Base-by-base conservation (phyloP, 1,140 invertebrate species). In the Aphelinus atriplicis region DNA sequence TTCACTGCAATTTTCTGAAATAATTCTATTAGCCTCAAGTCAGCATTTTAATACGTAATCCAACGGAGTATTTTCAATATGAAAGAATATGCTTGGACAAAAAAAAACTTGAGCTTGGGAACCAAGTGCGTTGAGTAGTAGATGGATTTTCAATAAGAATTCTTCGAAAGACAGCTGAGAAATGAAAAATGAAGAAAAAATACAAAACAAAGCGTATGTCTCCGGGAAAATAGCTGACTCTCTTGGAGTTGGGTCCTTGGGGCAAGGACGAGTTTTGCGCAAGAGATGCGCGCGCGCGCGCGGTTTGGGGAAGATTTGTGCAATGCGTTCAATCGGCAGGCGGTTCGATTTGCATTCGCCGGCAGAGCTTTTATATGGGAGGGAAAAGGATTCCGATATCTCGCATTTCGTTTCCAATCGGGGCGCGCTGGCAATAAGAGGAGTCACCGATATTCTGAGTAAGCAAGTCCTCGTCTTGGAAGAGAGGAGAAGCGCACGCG, bases 331-430 rank as follows among this genome's bases (percentile, higher is more conserved):
- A 63, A 61, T 65, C 74, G 61, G 63, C 26, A 26, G 26, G 26
- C 66, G 42, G 76, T 78, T 79, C 75, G 77, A 80, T 83, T 83
- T 83, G 80, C 80, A 82, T 82, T 80, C 78, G 66, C 69, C 78
- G 47, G 74, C 70, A 68, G 71, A 79, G 73, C 71, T 73, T 78
- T 71, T 77, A 68, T 78, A 72, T 72, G 63, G 63, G n/a, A 26
- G 60, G 67, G 68, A 67, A 78, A 79, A 78, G 71, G 75, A 80
- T 83, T 80, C 77, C 80, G 78, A 81, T 84, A 81, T 81, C 77
- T 80, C 82, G 71, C 71, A 80, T 83, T 81, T 78, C 78, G 79
- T 79, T 80, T 78, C 74, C 79, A 81, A 80, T 80, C 75, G 78
- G 70, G 64, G 51, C 58, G n/a, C 63, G 66, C 72, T 76, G 42